Evolutionary conservation across 30 jellyfish, hydroid and myxozoan genomes (phyloP), one percentile per base, ranked within the genome.

Genomic region (Rhopilema esculentum): DNA sequence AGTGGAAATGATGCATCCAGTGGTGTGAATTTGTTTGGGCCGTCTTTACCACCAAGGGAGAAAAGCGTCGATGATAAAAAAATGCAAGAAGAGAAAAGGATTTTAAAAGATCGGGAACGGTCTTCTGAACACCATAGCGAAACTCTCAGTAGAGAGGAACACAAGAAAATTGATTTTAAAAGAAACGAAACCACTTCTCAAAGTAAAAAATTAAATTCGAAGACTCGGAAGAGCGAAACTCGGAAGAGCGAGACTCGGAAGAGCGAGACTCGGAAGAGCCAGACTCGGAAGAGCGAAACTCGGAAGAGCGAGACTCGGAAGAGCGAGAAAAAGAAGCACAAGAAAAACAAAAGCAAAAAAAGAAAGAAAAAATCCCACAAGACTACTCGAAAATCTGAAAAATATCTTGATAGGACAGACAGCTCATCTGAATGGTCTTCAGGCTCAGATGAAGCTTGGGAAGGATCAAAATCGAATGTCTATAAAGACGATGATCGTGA

Each of bases 361-460:
- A 61, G 63, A 25, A n/a, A 62, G 66, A 61, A 64, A 26, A 53
- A 62, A 40, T 31, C 73, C n/a, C 79, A 72, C 22, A 62, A 71
- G 63, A 57, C n/a, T 22, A 61, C 63, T 27, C 75, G 49, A 48
- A 25, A 73, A 16, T 71, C 66, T 26, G 32, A 29, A 15, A 24
- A 28, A 26, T 29, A 12, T 17, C 16, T 18, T 28, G 62, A 31
- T 23, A 80, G 30, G 32, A 29, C 57, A 27, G 71, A 64, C 83
- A 70, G 85, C 25, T 83, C 92, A 23, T 78, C 88, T 15, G 88
- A 78, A 28, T 80, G 90, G 90, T 52, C 90, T 9, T 73, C 84
- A 18, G 70, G 28, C 25, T 83, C 92, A 16, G 92, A 50, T 4
- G 80, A 72, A 27, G 83, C 75, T 40, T 12, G 8, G 9, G 57